Conservation (phyloP, 1,140 invertebrate genomes). For the Zaprionus taronus region DNA sequence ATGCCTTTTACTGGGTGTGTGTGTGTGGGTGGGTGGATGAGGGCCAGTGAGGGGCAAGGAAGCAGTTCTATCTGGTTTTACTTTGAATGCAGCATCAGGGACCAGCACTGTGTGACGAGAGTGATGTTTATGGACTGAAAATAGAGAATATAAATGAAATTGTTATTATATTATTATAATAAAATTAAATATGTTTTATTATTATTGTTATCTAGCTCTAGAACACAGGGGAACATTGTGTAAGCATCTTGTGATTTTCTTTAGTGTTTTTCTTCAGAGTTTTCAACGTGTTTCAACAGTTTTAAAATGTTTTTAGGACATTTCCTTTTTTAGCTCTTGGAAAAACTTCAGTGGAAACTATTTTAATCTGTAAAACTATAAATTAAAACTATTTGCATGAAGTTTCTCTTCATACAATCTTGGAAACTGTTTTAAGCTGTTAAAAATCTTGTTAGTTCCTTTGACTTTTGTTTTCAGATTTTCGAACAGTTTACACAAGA, state of each 20-base stretch:
- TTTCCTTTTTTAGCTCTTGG: too few relatives aligned
- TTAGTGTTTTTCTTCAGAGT: not conserved
- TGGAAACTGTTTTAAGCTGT: too few relatives aligned
- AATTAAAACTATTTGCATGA: not conserved
- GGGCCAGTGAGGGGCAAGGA: not conserved
- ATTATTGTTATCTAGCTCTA: not conserved
- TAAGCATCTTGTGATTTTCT: not conserved
- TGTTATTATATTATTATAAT: not conserved
- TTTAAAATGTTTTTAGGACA: not conserved
- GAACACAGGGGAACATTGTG: not conserved
- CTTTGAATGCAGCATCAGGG: conserved; percentile 6
- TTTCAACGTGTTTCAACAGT: not conserved
- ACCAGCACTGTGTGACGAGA: conserved; percentile 8
- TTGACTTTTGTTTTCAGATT: too few relatives aligned
- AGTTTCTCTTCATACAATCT: too few relatives aligned
- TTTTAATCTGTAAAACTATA: not conserved
- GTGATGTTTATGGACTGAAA: not conserved
- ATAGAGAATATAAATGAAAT: not conserved
- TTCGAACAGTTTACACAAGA: too few relatives aligned
- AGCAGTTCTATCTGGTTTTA: not conserved
- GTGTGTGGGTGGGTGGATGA: not conserved
- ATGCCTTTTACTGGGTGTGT: conserved; percentile 14
- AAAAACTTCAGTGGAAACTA: too few relatives aligned
- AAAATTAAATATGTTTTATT: not conserved
- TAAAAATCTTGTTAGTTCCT: too few relatives aligned